Percentiles rank a stretch among this genome's conserved stretches.
These are phyloP conservation scores for Enhydra lutris DNA, from an alignment of 2,113 vertebrate species.

Conservation along the genomic window DNA sequence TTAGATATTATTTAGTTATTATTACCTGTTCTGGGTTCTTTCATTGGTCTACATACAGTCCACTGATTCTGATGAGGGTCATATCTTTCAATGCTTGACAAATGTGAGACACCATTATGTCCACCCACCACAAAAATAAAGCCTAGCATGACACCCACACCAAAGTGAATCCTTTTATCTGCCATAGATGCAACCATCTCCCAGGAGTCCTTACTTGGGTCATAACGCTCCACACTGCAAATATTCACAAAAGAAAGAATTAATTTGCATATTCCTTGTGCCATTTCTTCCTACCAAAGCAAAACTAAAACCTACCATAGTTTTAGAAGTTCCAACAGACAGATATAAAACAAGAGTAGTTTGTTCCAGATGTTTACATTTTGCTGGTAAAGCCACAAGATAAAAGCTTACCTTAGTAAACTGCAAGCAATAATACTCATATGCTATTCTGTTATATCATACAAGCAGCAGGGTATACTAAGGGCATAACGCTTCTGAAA, in stretches of 20 bases:
- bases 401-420: conserved; percentile 6
- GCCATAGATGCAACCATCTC: conserved; percentile 98
- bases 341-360: conserved; percentile 6
- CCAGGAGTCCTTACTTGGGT: conserved; percentile 96
- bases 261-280: conserved; percentile 43
- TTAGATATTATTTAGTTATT: conserved; percentile 1
- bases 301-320: conserved; percentile 29
- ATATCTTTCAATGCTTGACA: conserved; percentile 97
- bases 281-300: background rate
- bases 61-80: conserved; percentile 99
- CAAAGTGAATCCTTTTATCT: conserved; percentile 98
- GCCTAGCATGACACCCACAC: conserved; percentile 96
- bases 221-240: conserved; percentile 95
- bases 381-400: background rate
- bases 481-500: background rate
- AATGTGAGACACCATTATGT: conserved; percentile 97
- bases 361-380: background rate
- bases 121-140: conserved; percentile 99
- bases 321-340: conserved; percentile 1
- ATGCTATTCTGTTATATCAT: background rate
- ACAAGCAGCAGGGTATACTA: background rate
- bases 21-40: conserved; percentile 96
- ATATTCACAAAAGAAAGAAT: conserved; percentile 61
- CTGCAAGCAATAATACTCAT: background rate
- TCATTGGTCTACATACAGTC: conserved; percentile 97